Percentiles rank a stretch among this genome's conserved stretches.
These are phyloP conservation scores for Oscheius onirici DNA, from an alignment of 2,888 invertebrate species.

Conservation along the genomic window DNA sequence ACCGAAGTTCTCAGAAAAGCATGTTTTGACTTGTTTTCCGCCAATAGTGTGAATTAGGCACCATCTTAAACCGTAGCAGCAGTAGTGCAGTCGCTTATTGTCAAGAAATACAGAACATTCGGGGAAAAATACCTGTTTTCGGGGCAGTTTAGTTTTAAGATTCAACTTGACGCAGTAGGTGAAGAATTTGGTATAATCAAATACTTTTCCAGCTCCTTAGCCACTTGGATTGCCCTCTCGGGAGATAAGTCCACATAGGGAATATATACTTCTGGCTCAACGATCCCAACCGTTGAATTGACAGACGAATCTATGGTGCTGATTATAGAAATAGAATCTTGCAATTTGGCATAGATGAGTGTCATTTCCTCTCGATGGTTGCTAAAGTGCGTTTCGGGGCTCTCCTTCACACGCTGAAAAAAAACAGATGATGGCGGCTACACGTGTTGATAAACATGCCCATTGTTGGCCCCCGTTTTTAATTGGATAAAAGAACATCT, in stretches of 20 bases:
- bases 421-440: background rate
- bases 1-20: too few relatives aligned
- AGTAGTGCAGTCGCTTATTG: too few relatives aligned
- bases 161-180: too few relatives aligned
- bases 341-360: constrained; percentile 37
- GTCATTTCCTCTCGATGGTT: constrained; percentile 51
- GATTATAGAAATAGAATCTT: constrained; percentile 3
- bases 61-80: too few relatives aligned
- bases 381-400: constrained; percentile 23
- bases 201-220: constrained; percentile 4
- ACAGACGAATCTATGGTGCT: constrained; percentile 32
- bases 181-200: background rate
- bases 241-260: constrained; percentile 24
- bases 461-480: too few relatives aligned
- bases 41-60: too few relatives aligned
- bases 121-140: too few relatives aligned
- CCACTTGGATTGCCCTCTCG: background rate
- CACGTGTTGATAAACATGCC: background rate
- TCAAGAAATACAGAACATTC: too few relatives aligned
- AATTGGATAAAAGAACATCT: too few relatives aligned
- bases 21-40: too few relatives aligned
- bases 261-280: background rate
- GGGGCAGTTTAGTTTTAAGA: too few relatives aligned
- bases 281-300: constrained; percentile 16
- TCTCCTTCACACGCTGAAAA: constrained; percentile 37